Conservation (phyloP, 2,113 vertebrate genomes). For the Aphyosemion australe region DNA sequence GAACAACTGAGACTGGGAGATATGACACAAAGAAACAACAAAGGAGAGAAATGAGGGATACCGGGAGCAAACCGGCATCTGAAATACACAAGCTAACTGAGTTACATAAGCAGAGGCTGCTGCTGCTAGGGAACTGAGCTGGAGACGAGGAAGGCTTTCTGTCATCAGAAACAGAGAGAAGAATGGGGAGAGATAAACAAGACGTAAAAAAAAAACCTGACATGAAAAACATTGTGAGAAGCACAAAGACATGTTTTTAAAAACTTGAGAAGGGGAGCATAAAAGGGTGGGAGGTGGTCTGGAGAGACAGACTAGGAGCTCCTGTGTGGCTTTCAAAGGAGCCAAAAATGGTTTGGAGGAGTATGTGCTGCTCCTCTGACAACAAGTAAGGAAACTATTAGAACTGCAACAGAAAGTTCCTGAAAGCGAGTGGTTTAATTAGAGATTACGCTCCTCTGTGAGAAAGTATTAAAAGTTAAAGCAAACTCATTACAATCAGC, state of each 20-base stretch:
- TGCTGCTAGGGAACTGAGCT: slow-evolving; percentile 62
- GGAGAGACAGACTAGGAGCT: slow-evolving; percentile 20
- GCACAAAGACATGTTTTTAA: slow-evolving; percentile 32
- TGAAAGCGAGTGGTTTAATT: slow-evolving; percentile 33
- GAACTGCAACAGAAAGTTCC: background rate
- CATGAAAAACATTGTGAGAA: slow-evolving; percentile 29
- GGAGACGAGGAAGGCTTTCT: slow-evolving; percentile 60
- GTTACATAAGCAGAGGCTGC: slow-evolving; percentile 80
- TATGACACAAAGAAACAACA: slow-evolving; percentile 48
- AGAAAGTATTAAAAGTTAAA: slow-evolving; percentile 39
- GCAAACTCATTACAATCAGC: background rate
- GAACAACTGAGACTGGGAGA: slow-evolving; percentile 49
- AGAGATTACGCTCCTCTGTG: slow-evolving; percentile 40
- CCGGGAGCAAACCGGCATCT: slow-evolving; percentile 60
- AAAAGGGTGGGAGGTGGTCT: slow-evolving; percentile 8
- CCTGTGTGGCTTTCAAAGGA: slow-evolving; percentile 28
- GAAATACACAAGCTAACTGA: slow-evolving; percentile 74
- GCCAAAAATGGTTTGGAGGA: slow-evolving; percentile 1
- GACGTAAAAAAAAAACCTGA: slow-evolving; percentile 20
- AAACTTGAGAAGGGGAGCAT: background rate
- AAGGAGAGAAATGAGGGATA: slow-evolving; percentile 54
- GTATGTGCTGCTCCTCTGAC: background rate
- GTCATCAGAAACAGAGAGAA: slow-evolving; percentile 46
- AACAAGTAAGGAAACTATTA: slow-evolving; percentile 30
- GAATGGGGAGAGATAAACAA: slow-evolving; percentile 33